A percentile compares a stretch with the other conserved stretches of the same genome.
Conservation (phyloP, 2,797 vertebrate genomes). For the Lagocephalus sceleratus region DNA sequence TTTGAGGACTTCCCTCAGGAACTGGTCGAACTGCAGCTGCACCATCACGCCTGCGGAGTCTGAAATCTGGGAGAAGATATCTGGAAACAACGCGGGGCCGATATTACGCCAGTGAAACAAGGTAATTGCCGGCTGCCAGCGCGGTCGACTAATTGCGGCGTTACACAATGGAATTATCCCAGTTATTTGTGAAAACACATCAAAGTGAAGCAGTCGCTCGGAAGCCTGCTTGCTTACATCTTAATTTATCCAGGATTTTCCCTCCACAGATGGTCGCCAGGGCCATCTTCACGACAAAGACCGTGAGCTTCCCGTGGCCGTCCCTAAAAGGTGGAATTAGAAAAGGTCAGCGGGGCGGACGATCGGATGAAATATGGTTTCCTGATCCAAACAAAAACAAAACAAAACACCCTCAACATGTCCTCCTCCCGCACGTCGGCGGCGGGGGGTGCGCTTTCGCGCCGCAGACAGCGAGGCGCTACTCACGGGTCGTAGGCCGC, state of each 20-base stretch:
- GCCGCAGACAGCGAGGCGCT: conserved; percentile 20
- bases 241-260: conserved; percentile 98
- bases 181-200: conserved; percentile 69
- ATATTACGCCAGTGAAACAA: conserved; percentile 50
- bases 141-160: conserved; percentile 63
- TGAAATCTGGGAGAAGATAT: conserved; percentile 97
- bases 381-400: conserved; percentile 2
- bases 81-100: conserved; percentile 65
- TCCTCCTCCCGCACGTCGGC: no score
- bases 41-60: conserved; percentile 91
- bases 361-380: not conserved
- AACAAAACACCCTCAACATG: no score
- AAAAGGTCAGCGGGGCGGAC: conserved; percentile 1
- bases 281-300: conserved; percentile 93
- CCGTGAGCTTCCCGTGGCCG: conserved; percentile 89
- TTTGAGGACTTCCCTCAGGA: conserved; percentile 92
- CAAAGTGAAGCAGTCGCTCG: conserved; percentile 54
- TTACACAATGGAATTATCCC: conserved; percentile 62
- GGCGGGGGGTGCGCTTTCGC: no score
- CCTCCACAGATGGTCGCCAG: conserved; percentile 94
- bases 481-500: conserved; percentile 96
- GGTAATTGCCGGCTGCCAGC: conserved; percentile 58
- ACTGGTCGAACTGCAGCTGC: conserved; percentile 89
- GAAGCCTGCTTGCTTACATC: conserved; percentile 84
- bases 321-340: conserved; percentile 78